Conservation (phyloP, 2,888 invertebrate genomes). For the Nipponacmea schrenckii region DNA sequence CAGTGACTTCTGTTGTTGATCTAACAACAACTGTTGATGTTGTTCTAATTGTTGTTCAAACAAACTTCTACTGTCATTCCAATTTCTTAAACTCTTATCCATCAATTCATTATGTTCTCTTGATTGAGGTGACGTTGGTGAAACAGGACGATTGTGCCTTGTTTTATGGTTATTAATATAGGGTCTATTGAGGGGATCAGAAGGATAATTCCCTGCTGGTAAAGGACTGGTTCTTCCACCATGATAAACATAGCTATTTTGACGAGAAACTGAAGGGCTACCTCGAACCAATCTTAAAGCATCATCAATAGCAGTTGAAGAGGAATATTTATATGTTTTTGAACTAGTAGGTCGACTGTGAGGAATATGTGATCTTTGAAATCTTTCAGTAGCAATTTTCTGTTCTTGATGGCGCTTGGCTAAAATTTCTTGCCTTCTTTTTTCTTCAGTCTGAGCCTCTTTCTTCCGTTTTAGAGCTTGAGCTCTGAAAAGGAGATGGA, state of each 20-base stretch:
- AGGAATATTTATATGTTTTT: conserved; percentile 34
- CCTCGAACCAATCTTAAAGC: conserved; percentile 54
- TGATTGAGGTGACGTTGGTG: conserved; percentile 26
- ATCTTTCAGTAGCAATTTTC: conserved; percentile 62
- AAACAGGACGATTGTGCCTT: conserved; percentile 17
- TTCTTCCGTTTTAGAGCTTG: conserved; percentile 52
- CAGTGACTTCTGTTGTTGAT: conserved; percentile 57
- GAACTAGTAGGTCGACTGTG: conserved; percentile 35
- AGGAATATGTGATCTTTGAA: conserved; percentile 54
- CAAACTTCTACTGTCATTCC: conserved; percentile 55
- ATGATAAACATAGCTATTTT: conserved; percentile 23
- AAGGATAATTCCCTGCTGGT: conserved; percentile 31
- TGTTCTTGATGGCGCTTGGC: conserved; percentile 56
- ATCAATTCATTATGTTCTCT: conserved; percentile 44
- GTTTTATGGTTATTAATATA: conserved; percentile 48
- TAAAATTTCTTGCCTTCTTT: conserved; percentile 60
- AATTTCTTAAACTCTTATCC: conserved; percentile 54
- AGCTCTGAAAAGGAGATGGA: conserved; percentile 37
- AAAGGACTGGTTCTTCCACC: conserved; percentile 22
- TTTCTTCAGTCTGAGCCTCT: conserved; percentile 57
- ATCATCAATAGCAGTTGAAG: conserved; percentile 47
- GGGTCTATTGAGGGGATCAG: conserved; percentile 47
- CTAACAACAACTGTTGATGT: conserved; percentile 53
- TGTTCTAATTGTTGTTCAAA: conserved; percentile 63
- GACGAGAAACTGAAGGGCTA: conserved; percentile 21